Conservation (phyloP, 2,888 invertebrate genomes). For the Aricia artaxerxes region DNA sequence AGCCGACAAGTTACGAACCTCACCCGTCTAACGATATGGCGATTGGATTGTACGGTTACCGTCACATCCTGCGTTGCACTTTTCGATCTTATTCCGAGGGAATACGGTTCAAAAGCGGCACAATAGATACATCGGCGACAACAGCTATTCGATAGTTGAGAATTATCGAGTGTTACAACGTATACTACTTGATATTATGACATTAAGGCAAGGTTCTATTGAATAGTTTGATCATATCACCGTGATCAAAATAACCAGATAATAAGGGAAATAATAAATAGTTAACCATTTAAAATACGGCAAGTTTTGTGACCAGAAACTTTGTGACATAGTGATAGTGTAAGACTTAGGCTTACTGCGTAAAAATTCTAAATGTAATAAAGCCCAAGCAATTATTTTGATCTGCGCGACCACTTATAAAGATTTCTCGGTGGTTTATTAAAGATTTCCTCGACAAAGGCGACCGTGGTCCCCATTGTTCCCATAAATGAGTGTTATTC, state of each 20-base stretch:
- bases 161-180: background rate
- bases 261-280: too few relatives aligned
- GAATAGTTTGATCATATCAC: too few relatives aligned
- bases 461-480: constrained; percentile 59
- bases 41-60: constrained; percentile 42
- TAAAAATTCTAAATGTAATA: background rate
- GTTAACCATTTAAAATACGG: too few relatives aligned
- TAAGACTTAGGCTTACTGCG: background rate
- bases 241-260: too few relatives aligned
- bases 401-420: constrained; percentile 16
- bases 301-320: background rate
- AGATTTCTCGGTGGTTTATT: constrained; percentile 24
- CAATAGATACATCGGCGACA: background rate
- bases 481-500: constrained; percentile 76
- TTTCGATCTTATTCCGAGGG: background rate
- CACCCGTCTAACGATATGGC: constrained; percentile 43
- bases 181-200: background rate
- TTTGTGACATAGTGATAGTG: background rate
- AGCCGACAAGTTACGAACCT: constrained; percentile 55
- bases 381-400: background rate
- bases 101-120: background rate
- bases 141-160: background rate
- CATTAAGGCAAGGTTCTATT: background rate
- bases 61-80: background rate
- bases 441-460: constrained; percentile 38